phyloP scores from a whole-genome alignment of 2,888 invertebrate genomes.

The Galerucella nymphaeae region DNA sequence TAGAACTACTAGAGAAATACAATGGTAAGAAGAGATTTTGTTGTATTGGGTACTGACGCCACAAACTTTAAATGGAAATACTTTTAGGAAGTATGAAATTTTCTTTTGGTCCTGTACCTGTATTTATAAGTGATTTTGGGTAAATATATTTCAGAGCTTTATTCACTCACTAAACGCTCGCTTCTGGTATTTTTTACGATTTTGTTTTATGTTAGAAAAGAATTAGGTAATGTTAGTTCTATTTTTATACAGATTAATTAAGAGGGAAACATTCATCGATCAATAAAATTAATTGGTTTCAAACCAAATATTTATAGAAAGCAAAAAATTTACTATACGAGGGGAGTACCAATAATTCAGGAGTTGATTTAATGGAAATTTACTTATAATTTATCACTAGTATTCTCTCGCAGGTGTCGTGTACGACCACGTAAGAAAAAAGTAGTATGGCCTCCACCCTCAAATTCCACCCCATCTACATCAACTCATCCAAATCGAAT shows the following conservation, averaged over 20 bases:
- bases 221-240: background rate
- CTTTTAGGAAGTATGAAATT: no score
- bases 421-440: conserved; percentile 42
- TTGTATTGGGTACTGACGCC: background rate
- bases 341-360: no score
- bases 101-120: no score
- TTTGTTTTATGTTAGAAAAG: conserved; percentile 4
- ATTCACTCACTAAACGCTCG: background rate
- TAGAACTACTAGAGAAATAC: conserved; percentile 46
- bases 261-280: conserved; percentile 21
- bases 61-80: no score
- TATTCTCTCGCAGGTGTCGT: conserved; percentile 40
- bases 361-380: no score
- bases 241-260: conserved; percentile 32
- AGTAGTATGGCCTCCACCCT: conserved; percentile 55
- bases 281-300: conserved; percentile 38
- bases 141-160: no score
- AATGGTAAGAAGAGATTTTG: conserved; percentile 50
- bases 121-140: no score
- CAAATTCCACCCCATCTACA: conserved; percentile 49
- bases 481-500: conserved; percentile 48
- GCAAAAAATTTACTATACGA: background rate
- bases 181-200: background rate
- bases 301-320: conserved; percentile 48
- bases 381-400: no score